phyloP scores from a whole-genome alignment of 2,797 vertebrate species.

The Macroramphosus scolopax region DNA sequence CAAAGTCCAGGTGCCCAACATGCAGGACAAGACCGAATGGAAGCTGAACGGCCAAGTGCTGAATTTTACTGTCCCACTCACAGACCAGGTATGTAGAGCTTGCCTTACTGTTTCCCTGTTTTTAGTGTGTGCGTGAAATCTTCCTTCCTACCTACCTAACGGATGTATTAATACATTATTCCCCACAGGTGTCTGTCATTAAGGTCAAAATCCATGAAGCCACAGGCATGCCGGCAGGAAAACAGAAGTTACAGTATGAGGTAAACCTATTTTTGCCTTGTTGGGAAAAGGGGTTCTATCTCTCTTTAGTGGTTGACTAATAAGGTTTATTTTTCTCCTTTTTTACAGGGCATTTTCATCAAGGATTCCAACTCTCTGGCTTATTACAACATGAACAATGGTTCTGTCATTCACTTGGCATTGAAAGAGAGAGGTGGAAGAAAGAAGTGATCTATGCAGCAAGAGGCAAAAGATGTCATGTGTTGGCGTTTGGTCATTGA shows the following conservation, averaged over 20 bases:
- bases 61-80: conserved; percentile 93
- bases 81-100: conserved; percentile 86
- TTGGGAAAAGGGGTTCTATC: neutral
- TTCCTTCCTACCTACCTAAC: neutral
- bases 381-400: conserved; percentile 96
- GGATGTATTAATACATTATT: conserved; percentile 29
- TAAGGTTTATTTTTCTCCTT: neutral
- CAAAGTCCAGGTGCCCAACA: conserved; percentile 98
- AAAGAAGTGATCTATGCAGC: conserved; percentile 84
- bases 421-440: conserved; percentile 98
- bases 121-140: neutral
- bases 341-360: conserved; percentile 95
- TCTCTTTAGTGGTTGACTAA: conserved; percentile 7
- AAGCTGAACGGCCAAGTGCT: conserved; percentile 94
- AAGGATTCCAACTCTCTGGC: conserved; percentile 99
- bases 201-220: conserved; percentile 99
- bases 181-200: conserved; percentile 92
- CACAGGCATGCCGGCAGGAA: conserved; percentile 97
- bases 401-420: conserved; percentile 93
- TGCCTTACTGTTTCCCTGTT: neutral
- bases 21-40: conserved; percentile 99
- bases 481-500: conserved; percentile 4
- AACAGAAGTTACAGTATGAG: conserved; percentile 98
- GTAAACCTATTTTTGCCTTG: conserved; percentile 63
- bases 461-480: conserved; percentile 10